These are phyloP conservation scores for Caranx melampygus DNA, from an alignment of 2,113 vertebrate genomes.

Conservation along the genomic window DNA sequence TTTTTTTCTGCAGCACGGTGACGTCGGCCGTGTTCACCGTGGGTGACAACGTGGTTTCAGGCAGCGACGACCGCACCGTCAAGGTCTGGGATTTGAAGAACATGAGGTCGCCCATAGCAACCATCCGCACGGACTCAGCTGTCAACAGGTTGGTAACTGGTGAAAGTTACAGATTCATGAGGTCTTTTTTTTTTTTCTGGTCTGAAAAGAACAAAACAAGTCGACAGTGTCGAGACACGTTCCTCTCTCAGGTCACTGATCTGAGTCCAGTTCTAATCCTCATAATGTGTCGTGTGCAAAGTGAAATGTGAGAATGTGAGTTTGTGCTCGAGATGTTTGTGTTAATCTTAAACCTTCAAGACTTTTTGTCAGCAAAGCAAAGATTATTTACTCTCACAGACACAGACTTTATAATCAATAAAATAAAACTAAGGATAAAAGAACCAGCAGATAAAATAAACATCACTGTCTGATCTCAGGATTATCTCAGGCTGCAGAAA, in stretches of 20 bases:
- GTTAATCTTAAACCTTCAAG: background rate
- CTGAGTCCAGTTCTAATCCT: too few relatives aligned
- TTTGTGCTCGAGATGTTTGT: background rate
- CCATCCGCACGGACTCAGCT: constrained; percentile 97
- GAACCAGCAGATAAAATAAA: too few relatives aligned
- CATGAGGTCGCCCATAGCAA: constrained; percentile 98
- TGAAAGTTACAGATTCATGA: background rate
- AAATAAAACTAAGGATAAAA: too few relatives aligned
- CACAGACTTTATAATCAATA: too few relatives aligned
- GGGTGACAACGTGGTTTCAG: constrained; percentile 98
- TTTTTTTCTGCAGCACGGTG: constrained; percentile 89
- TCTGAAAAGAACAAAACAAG: too few relatives aligned
- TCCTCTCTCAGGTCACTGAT: too few relatives aligned
- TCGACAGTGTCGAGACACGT: too few relatives aligned
- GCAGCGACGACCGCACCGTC: constrained; percentile 97
- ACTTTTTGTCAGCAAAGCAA: too few relatives aligned
- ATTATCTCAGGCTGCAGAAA: too few relatives aligned
- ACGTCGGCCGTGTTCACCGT: constrained; percentile 98
- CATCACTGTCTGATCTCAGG: too few relatives aligned
- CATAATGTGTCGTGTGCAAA: background rate
- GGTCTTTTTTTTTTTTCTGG: too few relatives aligned
- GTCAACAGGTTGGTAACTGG: constrained; percentile 90
- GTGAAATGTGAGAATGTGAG: background rate
- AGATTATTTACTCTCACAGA: too few relatives aligned
- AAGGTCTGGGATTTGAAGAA: constrained; percentile 99